Conservation (phyloP, 2,113 vertebrate species). For the human region GRCh38 chr7:9992001-9992500, state of each 20-base stretch:
- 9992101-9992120: neutral
- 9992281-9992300: neutral
- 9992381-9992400: neutral
- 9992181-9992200: neutral
- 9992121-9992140: neutral
- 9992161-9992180: neutral
- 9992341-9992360: neutral
- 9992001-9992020: neutral
- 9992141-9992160: neutral
- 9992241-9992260: neutral
- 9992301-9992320: neutral
- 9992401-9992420: neutral
- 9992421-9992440: neutral
- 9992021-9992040: neutral
- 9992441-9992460: neutral
- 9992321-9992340: too few relatives aligned
- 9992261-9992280: neutral
- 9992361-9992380: neutral
- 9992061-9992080: neutral
- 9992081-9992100: neutral
- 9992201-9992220: neutral
- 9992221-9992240: neutral
- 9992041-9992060: neutral
- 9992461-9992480: neutral
- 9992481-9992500: neutral